A percentile compares a stretch with the other conserved stretches of the same genome.
phyloP scores from a whole-genome alignment of 2,797 vertebrate genomes.

The Danio albolineatus region DNA sequence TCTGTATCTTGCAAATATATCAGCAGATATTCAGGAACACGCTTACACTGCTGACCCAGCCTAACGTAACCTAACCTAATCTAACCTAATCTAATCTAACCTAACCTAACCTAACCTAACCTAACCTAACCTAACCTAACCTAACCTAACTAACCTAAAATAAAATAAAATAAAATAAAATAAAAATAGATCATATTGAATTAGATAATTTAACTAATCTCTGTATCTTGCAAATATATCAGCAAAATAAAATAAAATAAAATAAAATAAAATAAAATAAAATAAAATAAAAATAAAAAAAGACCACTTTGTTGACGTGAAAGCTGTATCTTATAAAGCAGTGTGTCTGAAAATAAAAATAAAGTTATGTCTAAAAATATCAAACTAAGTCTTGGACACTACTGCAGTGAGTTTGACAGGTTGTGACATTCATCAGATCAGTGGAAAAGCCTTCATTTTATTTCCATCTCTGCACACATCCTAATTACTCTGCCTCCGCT shows the following conservation, averaged over 20 bases:
- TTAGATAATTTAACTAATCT: constrained; percentile 19
- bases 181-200: no score
- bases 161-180: no score
- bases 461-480: constrained; percentile 43
- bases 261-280: background rate
- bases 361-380: no score
- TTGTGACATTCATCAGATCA: constrained; percentile 32
- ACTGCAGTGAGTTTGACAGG: constrained; percentile 52
- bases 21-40: background rate
- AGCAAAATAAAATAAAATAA: background rate
- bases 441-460: constrained; percentile 43
- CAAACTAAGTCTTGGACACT: no score
- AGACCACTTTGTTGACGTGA: no score
- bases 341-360: no score
- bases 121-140: no score
- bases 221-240: background rate
- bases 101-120: no score
- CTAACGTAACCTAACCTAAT: no score
- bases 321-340: background rate
- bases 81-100: no score
- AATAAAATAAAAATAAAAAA: background rate
- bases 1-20: background rate
- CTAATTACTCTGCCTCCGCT: constrained; percentile 66
- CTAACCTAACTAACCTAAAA: no score
- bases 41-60: background rate